A percentile compares a stretch with the other conserved stretches of the same genome.
phyloP scores from a whole-genome alignment of 2,797 vertebrate species.

The Oryzias dopingdopingensis region DNA sequence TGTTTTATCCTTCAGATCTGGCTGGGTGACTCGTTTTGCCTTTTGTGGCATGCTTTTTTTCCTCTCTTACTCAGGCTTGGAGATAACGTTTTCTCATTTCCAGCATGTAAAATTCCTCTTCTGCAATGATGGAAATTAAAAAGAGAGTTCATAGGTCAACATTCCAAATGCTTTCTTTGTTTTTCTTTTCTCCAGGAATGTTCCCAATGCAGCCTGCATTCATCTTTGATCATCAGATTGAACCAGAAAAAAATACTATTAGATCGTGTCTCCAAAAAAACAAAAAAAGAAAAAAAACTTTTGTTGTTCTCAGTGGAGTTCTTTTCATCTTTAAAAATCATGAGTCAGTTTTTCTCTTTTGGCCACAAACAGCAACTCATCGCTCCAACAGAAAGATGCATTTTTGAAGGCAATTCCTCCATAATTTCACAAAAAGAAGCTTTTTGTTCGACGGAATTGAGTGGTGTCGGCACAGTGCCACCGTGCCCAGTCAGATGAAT shows the following conservation, averaged over 20 bases:
- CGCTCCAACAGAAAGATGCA: no score
- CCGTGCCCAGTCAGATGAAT: constrained; percentile 29
- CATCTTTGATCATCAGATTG: constrained; percentile 49
- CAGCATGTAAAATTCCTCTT: no score
- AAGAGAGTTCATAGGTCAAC: constrained; percentile 60
- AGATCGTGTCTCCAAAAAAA: neutral
- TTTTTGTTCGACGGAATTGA: constrained; percentile 18
- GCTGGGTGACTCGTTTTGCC: no score
- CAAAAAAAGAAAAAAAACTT: neutral
- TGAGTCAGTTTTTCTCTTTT: neutral
- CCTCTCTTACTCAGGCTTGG: no score
- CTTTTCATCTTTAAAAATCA: constrained; percentile 3
- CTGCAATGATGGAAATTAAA: no score
- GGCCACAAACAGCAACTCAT: no score
- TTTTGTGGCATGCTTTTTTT: no score
- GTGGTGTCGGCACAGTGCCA: constrained; percentile 4
- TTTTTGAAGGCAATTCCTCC: constrained; percentile 8
- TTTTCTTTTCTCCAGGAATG: constrained; percentile 57
- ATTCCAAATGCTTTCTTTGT: constrained; percentile 72
- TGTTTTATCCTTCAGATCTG: no score
- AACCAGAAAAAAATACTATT: constrained; percentile 5
- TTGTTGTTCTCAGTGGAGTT: no score
- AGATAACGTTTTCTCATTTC: no score
- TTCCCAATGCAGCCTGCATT: constrained; percentile 45
- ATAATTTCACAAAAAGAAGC: constrained; percentile 4